Evolutionary conservation across 2,113 vertebrate genomes (phyloP).

Genomic region (Heloderma charlesbogerti): DNA sequence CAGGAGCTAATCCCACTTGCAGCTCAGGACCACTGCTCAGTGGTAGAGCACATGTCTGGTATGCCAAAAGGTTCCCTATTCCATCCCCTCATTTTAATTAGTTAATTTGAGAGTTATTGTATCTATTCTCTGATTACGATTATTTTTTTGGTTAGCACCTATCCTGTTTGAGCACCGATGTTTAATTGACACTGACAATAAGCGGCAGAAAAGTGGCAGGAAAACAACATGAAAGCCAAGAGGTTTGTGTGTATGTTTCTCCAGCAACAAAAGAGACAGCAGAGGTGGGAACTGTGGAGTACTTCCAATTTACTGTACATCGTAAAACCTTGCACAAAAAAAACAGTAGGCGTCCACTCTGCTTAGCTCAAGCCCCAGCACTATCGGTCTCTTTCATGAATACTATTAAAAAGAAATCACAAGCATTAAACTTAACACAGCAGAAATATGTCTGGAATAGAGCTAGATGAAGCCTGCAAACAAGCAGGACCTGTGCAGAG

Average conservation of each 20-base stretch:
- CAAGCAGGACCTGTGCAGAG: constrained; percentile 49
- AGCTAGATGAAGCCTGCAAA: constrained; percentile 48
- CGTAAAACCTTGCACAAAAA: constrained; percentile 59
- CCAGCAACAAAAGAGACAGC: constrained; percentile 50
- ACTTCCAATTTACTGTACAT: constrained; percentile 57
- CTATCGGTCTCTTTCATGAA: constrained; percentile 1
- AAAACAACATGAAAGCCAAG: neutral
- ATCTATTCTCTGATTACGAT: neutral
- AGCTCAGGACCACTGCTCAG: neutral
- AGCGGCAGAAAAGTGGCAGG: constrained; percentile 49
- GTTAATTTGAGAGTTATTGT: neutral
- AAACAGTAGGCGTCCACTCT: constrained; percentile 28
- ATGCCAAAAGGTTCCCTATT: neutral
- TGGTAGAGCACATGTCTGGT: neutral
- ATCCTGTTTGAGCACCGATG: neutral
- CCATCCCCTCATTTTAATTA: neutral
- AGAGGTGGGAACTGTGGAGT: constrained; percentile 49
- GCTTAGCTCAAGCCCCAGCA: constrained; percentile 40
- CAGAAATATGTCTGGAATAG: constrained; percentile 45
- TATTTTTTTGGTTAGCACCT: neutral
- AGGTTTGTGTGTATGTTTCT: neutral
- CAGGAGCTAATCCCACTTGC: neutral
- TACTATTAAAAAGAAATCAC: constrained; percentile 31
- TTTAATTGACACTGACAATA: constrained; percentile 57
- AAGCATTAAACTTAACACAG: constrained; percentile 42